Evolutionary conservation across 2,113 vertebrate genomes (phyloP), one percentile per base, ranked within the genome.

Genomic region (Triplophysa siluroides): DNA sequence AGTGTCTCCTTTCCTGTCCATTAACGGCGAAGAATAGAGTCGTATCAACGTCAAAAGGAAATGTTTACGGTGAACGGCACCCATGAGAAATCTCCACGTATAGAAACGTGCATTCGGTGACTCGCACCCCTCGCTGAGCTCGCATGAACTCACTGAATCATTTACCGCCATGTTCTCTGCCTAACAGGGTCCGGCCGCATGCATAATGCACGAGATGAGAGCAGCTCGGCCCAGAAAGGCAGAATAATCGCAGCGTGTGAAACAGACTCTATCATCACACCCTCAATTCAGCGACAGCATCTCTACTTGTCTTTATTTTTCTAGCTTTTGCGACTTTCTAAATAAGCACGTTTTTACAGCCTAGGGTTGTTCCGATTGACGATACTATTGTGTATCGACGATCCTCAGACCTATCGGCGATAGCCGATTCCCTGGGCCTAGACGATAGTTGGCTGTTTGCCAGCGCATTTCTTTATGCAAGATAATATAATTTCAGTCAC

Each of bases 141-240:
- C 76, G 45, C 64, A 50, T 21, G n/a, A 45, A 61, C 69, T 50
- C 29, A 26, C 10, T 71, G 72, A 56, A 41, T n/a, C 14, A 76
- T 79, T 83, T 75, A 74, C 78, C 33, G 62, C 29, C 71, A 61
- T 23, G 19, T 50, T 78, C n/a, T 16, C 38, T 29, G 67, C 61
- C 78, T 50, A 67, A 70, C 47, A 26, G 11, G 12, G 54, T 66
- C 63, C 29, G 21, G 33, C 4, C 13, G 38, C 38, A 80, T 78
- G 73, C 61, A 73, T 83, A 80, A 84, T 78, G 54, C 63, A 83
- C 50, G 19, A 83, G 60, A 33, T 61, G 66, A 41, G 41, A 80
- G 78, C 47, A 19, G 50, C 43, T 38, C 6, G 41, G 66, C 61
- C 67, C 67, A 26, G 73, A 60, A 74, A 76, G 45, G 21, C 64